Conservation (phyloP, 2,888 invertebrate species). For the Argyresthia goedartella region DNA sequence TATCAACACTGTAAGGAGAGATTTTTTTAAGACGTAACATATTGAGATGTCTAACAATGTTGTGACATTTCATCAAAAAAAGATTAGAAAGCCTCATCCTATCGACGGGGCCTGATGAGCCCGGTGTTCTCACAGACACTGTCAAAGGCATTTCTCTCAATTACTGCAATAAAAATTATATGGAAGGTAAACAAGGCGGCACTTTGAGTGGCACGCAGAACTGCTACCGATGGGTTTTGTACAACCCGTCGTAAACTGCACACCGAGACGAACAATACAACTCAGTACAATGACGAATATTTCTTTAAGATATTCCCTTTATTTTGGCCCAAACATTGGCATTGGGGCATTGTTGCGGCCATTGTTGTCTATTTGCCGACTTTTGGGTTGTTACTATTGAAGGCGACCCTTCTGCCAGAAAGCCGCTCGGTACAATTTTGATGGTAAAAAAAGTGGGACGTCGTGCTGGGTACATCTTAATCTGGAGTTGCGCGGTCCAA, state of each 20-base stretch:
- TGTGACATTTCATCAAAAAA: too few species aligned
- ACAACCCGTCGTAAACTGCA: conserved; percentile 31
- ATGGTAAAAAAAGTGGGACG: conserved; percentile 36
- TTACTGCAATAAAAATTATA: conserved; percentile 67
- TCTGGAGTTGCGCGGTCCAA: not conserved
- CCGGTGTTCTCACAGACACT: conserved; percentile 20
- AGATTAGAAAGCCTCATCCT: not conserved
- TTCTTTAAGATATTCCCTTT: conserved; percentile 55
- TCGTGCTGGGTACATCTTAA: conserved; percentile 7
- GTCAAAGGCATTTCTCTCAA: conserved; percentile 43
- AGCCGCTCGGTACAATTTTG: conserved; percentile 19
- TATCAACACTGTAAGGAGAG: too few species aligned
- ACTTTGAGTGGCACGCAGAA: conserved; percentile 45
- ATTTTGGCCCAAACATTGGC: conserved; percentile 66
- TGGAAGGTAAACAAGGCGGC: conserved; percentile 50
- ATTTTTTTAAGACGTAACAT: too few species aligned
- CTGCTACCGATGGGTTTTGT: conserved; percentile 66
- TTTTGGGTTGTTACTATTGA: conserved; percentile 55
- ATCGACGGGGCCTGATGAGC: conserved; percentile 21
- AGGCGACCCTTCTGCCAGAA: conserved; percentile 31
- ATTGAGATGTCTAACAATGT: too few species aligned
- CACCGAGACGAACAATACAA: conserved; percentile 32
- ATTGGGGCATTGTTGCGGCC: conserved; percentile 52
- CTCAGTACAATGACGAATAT: conserved; percentile 40
- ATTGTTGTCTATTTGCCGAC: conserved; percentile 66